phyloP scores from a whole-genome alignment of 2,888 invertebrate genomes.

The Brassicogethes aeneus region DNA sequence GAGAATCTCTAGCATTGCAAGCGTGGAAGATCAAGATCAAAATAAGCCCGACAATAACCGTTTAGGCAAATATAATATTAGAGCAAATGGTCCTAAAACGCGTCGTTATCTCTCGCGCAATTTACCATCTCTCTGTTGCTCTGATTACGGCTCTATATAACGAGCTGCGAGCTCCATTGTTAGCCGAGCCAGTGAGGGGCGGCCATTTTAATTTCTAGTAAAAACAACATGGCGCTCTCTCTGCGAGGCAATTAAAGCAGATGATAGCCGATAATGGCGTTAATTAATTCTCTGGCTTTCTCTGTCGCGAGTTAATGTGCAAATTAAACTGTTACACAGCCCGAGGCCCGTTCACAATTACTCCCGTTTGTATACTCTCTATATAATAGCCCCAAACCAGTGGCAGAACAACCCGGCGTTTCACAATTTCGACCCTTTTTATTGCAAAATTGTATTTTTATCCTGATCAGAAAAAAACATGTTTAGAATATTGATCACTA shows the following conservation, averaged over 20 bases:
- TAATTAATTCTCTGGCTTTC: constrained; percentile 45
- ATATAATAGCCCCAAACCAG: neutral
- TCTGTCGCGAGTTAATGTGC: constrained; percentile 43
- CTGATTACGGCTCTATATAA: constrained; percentile 42
- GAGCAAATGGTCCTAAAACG: constrained; percentile 18
- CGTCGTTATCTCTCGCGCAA: constrained; percentile 40
- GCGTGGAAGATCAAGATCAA: neutral
- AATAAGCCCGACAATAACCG: neutral
- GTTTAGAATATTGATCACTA: no score
- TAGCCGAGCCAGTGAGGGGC: constrained; percentile 31
- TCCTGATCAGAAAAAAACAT: no score
- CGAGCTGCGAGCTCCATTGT: constrained; percentile 42
- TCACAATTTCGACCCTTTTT: no score
- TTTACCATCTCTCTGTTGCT: constrained; percentile 43
- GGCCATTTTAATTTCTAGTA: constrained; percentile 44
- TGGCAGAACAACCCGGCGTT: no score
- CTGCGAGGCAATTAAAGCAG: constrained; percentile 44
- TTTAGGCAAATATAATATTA: constrained; percentile 3
- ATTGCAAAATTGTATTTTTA: no score
- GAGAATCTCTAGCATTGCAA: neutral
- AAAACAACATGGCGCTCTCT: constrained; percentile 43
- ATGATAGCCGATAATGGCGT: constrained; percentile 46
- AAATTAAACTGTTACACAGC: constrained; percentile 44
- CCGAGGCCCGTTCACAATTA: constrained; percentile 35
- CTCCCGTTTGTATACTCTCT: constrained; percentile 3